A percentile compares a stretch with the other conserved stretches of the same genome.
Evolutionary conservation across 2,797 vertebrate genomes (phyloP).

Genomic region (Oryzias dopingdopingensis): DNA sequence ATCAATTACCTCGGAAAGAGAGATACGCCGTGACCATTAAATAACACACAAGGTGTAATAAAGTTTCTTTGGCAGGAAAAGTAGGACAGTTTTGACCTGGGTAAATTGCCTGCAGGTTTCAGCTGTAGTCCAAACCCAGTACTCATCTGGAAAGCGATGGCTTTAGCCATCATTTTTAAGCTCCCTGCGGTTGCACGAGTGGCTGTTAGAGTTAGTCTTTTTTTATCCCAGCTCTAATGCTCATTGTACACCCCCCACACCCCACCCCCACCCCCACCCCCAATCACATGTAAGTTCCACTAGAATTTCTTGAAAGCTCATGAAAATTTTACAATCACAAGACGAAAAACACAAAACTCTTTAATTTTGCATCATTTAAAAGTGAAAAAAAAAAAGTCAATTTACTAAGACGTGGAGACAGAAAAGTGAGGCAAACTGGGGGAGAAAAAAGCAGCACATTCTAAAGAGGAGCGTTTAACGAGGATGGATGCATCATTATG

Average conservation of each 20-base stretch:
- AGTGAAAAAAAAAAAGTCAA: too few species aligned
- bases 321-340: constrained; percentile 4
- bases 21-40: constrained; percentile 4
- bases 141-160: constrained; percentile 12
- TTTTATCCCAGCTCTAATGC: neutral
- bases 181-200: constrained; percentile 3
- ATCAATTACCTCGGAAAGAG: constrained; percentile 1
- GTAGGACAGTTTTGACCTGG: constrained; percentile 15
- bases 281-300: neutral
- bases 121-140: constrained; percentile 12
- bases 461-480: constrained; percentile 21
- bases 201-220: constrained; percentile 1
- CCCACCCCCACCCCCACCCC: too few species aligned
- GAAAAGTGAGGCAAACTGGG: neutral
- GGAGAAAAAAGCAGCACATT: neutral
- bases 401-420: too few species aligned
- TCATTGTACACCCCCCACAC: neutral
- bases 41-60: constrained; percentile 14
- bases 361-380: neutral
- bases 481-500: constrained; percentile 19
- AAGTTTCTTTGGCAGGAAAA: constrained; percentile 9
- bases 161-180: constrained; percentile 19
- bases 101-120: constrained; percentile 24
- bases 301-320: neutral
- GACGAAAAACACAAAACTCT: neutral